Base-by-base conservation (phyloP, 1,140 invertebrate species). In the Ceratosolen solmsi region DNA sequence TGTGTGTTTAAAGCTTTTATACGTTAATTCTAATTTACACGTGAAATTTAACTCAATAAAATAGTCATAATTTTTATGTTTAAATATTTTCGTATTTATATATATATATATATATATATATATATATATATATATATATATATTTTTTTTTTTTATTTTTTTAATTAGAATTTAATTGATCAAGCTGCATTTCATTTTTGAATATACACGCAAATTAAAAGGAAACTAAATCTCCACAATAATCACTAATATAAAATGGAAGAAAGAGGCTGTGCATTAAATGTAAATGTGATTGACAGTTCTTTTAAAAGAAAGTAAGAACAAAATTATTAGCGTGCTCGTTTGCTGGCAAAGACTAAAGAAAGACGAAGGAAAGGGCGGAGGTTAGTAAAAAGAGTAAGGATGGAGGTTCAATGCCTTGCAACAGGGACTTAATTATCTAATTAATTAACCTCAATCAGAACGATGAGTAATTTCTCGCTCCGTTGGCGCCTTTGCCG, bases 361-460 rank as follows among this genome's bases (percentile, higher is more conserved):
- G 33, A 41, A n/a, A 68, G 25, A 38, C 1, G 46, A 22, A 36
- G 41, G 15, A n/a, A 22, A 22, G 38, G 17, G n/a, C 22, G 9
- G 46, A 70, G 22, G 60, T 13, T 30, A 20, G 68, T 73, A 51
- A 65, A 41, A 71, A 73, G 36, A 46, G 51, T 36, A 76, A 74
- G 30, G 51, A 36, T 74, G 25, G 41, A 72, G 46, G 41, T 15
- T 82, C 79, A 80, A 49, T 84, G 84, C 83, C 49, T 83, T 49
- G 83, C 82, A 82, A 83, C 84, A 85, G 86, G 85, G 88, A 90
- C 90, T 92, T 92, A 91, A 92, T 92, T 92, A 92, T 91, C 91
- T 92, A 91, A 92, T 92, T 91, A 92, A 92, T 91, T 92, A 92
- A 92, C 90, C 90, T 91, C 91, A 92, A 92, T 92, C 91, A 90